Conservation (phyloP, 2,113 vertebrate genomes). For the Daubentonia madagascariensis region DNA sequence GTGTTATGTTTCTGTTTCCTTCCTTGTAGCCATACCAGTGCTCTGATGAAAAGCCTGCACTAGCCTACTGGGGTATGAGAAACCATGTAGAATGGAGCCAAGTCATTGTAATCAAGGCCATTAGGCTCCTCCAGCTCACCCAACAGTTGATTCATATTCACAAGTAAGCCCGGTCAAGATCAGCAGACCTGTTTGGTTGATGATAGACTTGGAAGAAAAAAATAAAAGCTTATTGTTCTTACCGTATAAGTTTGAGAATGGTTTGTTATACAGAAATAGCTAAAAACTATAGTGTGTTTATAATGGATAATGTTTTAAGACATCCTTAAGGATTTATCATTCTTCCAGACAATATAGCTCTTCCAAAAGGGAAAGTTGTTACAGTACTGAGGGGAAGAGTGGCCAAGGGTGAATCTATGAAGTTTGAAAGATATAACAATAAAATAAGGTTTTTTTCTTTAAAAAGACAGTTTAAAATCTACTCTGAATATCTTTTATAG, state of each 20-base stretch:
- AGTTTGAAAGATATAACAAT: neutral
- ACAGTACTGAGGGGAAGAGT: neutral
- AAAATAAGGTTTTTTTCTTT: neutral
- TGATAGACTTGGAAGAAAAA: neutral
- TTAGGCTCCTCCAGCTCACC: neutral
- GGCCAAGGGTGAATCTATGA: neutral
- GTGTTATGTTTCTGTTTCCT: neutral
- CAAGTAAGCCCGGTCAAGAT: neutral
- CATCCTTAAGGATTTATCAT: neutral
- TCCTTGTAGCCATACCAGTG: neutral
- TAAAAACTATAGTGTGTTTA: neutral
- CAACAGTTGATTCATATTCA: neutral
- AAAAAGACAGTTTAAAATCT: neutral
- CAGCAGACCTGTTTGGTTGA: neutral
- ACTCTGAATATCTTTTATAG: neutral
- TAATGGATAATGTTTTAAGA: neutral
- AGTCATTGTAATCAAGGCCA: neutral
- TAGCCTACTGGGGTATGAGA: neutral
- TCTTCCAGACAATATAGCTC: neutral
- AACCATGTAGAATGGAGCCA: neutral
- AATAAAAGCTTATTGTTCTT: neutral
- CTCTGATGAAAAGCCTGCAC: neutral
- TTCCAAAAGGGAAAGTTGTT: neutral
- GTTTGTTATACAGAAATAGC: neutral
- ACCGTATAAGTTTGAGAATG: neutral